These are phyloP conservation scores for Gobionotothen gibberifrons DNA, from an alignment of 2,797 vertebrate genomes.

Conservation along the genomic window DNA sequence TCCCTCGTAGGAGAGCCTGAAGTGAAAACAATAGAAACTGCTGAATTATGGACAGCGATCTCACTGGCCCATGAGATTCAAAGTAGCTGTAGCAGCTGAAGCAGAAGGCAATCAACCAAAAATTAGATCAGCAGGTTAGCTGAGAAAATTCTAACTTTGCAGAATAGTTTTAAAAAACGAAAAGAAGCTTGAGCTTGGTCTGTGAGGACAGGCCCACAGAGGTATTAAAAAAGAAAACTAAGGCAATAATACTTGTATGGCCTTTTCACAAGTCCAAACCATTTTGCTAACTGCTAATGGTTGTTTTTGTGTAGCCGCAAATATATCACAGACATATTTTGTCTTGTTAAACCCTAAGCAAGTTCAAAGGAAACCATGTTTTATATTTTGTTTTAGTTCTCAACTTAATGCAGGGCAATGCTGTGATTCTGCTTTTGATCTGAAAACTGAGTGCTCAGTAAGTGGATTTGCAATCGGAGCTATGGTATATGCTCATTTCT, in stretches of 20 bases:
- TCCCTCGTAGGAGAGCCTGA: conserved; percentile 28
- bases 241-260: conserved; percentile 21
- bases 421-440: conserved; percentile 27
- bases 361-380: conserved; percentile 8
- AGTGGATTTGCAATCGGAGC: conserved; percentile 31
- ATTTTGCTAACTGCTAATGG: conserved; percentile 10
- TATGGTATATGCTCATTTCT: conserved; percentile 41
- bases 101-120: conserved; percentile 58
- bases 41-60: conserved; percentile 63
- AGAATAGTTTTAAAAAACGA: conserved; percentile 32
- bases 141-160: conserved; percentile 53
- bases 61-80: conserved; percentile 55
- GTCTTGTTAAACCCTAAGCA: not conserved
- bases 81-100: conserved; percentile 58
- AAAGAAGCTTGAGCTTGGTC: conserved; percentile 29
- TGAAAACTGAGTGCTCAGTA: conserved; percentile 28
- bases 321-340: conserved; percentile 10
- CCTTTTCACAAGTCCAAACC: conserved; percentile 22
- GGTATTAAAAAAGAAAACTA: conserved; percentile 42
- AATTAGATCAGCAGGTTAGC: conserved; percentile 62
- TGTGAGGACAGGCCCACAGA: conserved; percentile 34
- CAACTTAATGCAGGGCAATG: conserved; percentile 8
- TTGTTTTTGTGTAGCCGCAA: conserved; percentile 4
- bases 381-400: not conserved
- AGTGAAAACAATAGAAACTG: conserved; percentile 53